Evolutionary conservation across 2,113 vertebrate genomes (phyloP).

Genomic region (Uropsilus gracilis): DNA sequence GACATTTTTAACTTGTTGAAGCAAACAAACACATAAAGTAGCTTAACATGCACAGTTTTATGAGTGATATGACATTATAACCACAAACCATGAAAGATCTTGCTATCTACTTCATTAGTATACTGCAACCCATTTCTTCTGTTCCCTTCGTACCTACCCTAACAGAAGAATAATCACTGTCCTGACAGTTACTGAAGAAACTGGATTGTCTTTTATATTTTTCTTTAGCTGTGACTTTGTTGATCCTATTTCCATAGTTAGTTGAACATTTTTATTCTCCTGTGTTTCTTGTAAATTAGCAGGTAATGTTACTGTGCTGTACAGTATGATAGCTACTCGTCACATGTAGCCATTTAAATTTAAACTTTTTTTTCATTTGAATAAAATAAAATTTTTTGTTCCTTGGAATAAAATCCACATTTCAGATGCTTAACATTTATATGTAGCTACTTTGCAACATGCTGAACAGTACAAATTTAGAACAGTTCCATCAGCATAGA

Average conservation of each 20-base stretch:
- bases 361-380: background rate
- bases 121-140: background rate
- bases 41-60: background rate
- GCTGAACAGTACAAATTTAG: background rate
- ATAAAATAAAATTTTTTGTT: slow-evolving; percentile 28
- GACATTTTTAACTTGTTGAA: background rate
- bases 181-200: background rate
- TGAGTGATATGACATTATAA: background rate
- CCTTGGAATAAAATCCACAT: background rate
- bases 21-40: background rate
- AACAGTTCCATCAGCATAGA: background rate
- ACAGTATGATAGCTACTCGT: background rate
- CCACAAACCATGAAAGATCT: background rate
- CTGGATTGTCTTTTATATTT: background rate
- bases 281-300: background rate
- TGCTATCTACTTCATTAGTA: background rate
- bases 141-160: background rate
- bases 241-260: background rate
- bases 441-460: background rate
- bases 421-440: background rate
- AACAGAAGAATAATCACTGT: background rate
- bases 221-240: background rate
- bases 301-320: background rate
- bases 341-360: background rate
- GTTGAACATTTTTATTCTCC: background rate